A percentile compares a stretch with the other conserved stretches of the same genome.
These are phyloP conservation scores for Ophioninae sp. DNA, from an alignment of 2,888 invertebrate species.

Conservation along the genomic window DNA sequence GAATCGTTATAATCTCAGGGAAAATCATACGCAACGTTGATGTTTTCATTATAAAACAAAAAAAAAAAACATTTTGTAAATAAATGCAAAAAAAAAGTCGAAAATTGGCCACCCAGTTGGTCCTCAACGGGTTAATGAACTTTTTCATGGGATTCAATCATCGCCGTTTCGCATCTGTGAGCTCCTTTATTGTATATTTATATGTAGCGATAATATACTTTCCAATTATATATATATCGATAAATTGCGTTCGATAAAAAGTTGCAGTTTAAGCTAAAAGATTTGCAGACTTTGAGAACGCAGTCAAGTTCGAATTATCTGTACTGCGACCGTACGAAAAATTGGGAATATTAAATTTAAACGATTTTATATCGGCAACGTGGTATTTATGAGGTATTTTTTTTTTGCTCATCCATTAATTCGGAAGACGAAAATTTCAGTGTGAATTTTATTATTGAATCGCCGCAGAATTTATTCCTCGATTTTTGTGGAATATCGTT, in stretches of 20 bases:
- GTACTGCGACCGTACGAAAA: neutral
- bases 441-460: neutral
- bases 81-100: too few species aligned
- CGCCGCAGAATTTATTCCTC: neutral
- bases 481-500: neutral
- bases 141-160: neutral
- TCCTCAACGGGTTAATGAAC: neutral
- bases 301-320: neutral
- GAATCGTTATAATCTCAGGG: too few species aligned
- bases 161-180: neutral
- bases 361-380: neutral
- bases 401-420: neutral
- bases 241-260: neutral
- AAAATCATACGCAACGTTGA: too few species aligned
- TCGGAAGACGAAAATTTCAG: neutral
- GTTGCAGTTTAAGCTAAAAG: neutral
- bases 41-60: too few species aligned
- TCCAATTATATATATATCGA: neutral
- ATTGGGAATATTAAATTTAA: neutral
- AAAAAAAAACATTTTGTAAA: too few species aligned
- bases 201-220: neutral
- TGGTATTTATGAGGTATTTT: neutral
- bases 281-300: neutral
- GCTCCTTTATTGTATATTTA: neutral
- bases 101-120: too few species aligned